Evolutionary conservation across 2,888 invertebrate genomes (phyloP), one percentile per base, ranked within the genome.

Genomic region (Thecocarcelia acutangulata): DNA sequence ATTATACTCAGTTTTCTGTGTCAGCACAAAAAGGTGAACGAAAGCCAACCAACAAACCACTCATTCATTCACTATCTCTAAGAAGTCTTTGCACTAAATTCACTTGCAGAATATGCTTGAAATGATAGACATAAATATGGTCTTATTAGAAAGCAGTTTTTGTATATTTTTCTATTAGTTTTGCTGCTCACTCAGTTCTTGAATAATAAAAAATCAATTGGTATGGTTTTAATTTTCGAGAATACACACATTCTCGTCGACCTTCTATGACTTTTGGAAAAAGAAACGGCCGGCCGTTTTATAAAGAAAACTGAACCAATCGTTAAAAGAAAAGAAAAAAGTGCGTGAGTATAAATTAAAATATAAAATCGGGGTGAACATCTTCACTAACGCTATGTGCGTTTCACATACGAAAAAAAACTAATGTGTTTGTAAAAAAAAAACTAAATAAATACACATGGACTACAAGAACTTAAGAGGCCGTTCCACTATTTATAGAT

Each of bases 191-290:
- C 3, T 50, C 28, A 61, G 12, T 24, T 28, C 42, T 44, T 42
- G 12, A 61, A 33, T 28, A 42, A 12, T 33, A 68, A 56, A 28
- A 56, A 74, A 40, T 46, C 64, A 48, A 64, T 74, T 66, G 9
- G 48, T 48, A 48, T 58, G 40, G 40, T 37, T 28, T 52, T 24
- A 15, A 48, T 40, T 33, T 8, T 58, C 24, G 6, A 59, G 17
- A 54, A 28, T 19, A 28, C 28, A 13, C 6, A 8, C 6, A 52
- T 15, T 37, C 19, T 12, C 15, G 3, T 48, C 64, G 58, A 75
- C 58, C 75, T 75, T 59, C 24, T 42, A 44, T 76, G 66, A 68
- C 50, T 59, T 59, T 37, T 59, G 52, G 33, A 17, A 40, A 68
- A 61, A 76, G 59, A 68, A 61, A 68, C 58, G 33, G 21, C 9